Conservation (phyloP, 1,140 invertebrate genomes). For the Drosophila lini region DNA sequence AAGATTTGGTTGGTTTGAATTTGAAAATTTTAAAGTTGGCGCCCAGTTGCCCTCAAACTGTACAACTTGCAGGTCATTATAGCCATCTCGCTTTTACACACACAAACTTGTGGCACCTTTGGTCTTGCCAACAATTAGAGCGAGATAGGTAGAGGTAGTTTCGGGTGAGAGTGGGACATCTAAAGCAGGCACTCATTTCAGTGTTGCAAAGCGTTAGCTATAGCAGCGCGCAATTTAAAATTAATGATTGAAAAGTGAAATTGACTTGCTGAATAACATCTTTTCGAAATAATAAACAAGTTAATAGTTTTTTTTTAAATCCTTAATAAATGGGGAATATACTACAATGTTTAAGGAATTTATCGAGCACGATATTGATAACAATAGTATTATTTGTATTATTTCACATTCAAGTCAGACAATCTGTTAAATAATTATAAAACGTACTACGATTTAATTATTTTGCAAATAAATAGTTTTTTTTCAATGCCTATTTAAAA, state of each 20-base stretch:
- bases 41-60: conserved; percentile 42
- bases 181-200: background rate
- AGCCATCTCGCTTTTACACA: conserved; percentile 4
- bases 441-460: background rate
- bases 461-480: background rate
- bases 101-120: accelerated
- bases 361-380: no score
- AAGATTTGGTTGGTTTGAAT: no score
- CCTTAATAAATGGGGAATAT: no score
- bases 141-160: no score
- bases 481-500: background rate
- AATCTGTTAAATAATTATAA: no score
- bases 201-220: background rate
- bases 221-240: conserved; percentile 4
- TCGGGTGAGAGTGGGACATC: background rate
- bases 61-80: background rate
- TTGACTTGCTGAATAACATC: background rate
- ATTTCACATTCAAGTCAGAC: no score
- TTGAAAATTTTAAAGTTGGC: background rate
- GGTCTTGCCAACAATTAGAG: background rate
- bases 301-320: no score
- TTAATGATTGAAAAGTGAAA: background rate
- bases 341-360: no score
- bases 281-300: background rate
- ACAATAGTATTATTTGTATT: background rate